These are phyloP conservation scores for Halictus rubicundus DNA, from an alignment of 1,140 invertebrate genomes.

Conservation along the genomic window DNA sequence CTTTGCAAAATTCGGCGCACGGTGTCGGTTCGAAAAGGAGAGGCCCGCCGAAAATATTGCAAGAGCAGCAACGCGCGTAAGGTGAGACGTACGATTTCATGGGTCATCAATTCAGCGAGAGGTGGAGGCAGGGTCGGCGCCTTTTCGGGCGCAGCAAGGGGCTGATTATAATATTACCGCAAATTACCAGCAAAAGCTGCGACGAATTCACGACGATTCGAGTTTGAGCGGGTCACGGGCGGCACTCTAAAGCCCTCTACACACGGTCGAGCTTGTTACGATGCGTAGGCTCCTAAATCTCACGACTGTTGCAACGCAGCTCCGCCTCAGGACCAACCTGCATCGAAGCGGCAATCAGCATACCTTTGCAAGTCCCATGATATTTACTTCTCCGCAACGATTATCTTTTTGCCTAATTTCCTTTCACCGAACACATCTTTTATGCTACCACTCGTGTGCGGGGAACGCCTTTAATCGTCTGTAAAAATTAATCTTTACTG, in stretches of 20 bases:
- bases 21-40: constrained; percentile 4
- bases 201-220: constrained; percentile 64
- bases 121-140: constrained; percentile 34
- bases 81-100: constrained; percentile 59
- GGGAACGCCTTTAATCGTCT: no score
- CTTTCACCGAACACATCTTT: no score
- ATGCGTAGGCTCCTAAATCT: no score
- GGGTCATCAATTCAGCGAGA: constrained; percentile 65
- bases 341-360: no score
- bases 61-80: constrained; percentile 44
- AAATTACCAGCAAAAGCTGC: constrained; percentile 69
- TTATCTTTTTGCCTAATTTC: no score
- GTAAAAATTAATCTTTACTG: no score
- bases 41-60: constrained; percentile 33
- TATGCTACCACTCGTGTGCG: no score
- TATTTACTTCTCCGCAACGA: no score
- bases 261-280: no score
- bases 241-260: constrained; percentile 25
- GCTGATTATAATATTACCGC: constrained; percentile 72
- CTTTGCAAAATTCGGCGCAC: constrained; percentile 15
- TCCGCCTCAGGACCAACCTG: no score
- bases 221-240: constrained; percentile 34
- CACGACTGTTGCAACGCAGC: no score
- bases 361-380: no score
- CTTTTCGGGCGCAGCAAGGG: constrained; percentile 56